Conservation (phyloP, 2,888 invertebrate species). For the Tridacna crocea region DNA sequence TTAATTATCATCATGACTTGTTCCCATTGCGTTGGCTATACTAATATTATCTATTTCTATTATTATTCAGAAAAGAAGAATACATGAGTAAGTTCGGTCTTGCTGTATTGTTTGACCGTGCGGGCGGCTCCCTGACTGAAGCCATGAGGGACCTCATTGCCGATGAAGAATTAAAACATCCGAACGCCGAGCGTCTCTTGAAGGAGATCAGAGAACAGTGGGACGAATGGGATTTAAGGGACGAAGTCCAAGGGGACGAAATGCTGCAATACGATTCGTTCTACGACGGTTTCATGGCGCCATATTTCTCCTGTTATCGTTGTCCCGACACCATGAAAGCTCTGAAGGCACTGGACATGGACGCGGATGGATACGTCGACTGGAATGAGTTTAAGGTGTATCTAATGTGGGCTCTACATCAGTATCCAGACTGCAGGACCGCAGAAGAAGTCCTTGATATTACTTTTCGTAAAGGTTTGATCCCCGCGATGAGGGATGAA, state of each 20-base stretch:
- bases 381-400: conserved; percentile 43
- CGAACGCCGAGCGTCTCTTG: conserved; percentile 21
- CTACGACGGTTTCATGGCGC: conserved; percentile 43
- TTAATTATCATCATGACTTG: too few species aligned
- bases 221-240: conserved; percentile 37
- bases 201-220: conserved; percentile 28
- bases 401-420: conserved; percentile 42
- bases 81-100: conserved; percentile 42
- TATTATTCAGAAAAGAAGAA: conserved; percentile 45
- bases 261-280: conserved; percentile 40
- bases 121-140: conserved; percentile 28
- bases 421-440: conserved; percentile 31
- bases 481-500: conserved; percentile 45
- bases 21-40: too few species aligned
- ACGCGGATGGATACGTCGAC: conserved; percentile 27
- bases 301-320: conserved; percentile 37
- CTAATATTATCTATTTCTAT: too few species aligned
- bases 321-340: conserved; percentile 36
- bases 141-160: conserved; percentile 29
- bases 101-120: conserved; percentile 36
- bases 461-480: conserved; percentile 39
- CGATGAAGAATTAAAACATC: conserved; percentile 13
- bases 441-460: conserved; percentile 29
- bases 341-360: conserved; percentile 35
- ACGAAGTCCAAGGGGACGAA: conserved; percentile 34